Evolutionary conservation across 2,888 invertebrate genomes (phyloP), one percentile per base, ranked within the genome.

Genomic region (Ethmia dodecea): DNA sequence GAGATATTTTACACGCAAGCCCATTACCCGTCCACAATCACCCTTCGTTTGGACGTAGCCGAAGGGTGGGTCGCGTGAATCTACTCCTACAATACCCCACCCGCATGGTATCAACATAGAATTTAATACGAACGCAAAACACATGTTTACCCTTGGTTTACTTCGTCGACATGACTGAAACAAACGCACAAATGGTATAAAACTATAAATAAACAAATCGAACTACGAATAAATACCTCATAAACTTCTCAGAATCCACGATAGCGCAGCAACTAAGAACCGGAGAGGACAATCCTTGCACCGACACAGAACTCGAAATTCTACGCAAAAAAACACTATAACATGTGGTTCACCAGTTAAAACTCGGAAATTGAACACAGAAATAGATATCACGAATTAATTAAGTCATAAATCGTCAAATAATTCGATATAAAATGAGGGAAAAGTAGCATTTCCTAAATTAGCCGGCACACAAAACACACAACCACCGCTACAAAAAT

Each of bases 391-490:
- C 60, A 71, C 56, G 44, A 66, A 56, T 42, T 48, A 60, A 68
- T 64, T 72, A 47, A 69, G 73, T 81, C 63, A 81, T 64, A 63
- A 75, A 74, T 74, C 66, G 56, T 73, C 67, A 62, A 70, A 56
- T 57, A 64, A 55, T 64, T 55, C 42, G 48, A 57, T 60, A 59
- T 47, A 64, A 68, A 71, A 60, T 50, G 48, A 53, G 57, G 63
- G 68, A 66, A 69, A 57, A 63, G 53, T 68, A 72, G 64, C 74
- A 81, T 83, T 76, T 79, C 75, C 54, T 44, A 49, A 56, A 54
- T 52, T n/a, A n/a, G 60, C 59, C 57, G 55, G 55, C 55, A 59
- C 55, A 64, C 55, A 53, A 57, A 47, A 39, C 36, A 65, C 71
- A 72, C 81, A 64, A 60, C 77, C 75, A 43, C 60, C 61, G 45